Conservation (phyloP, 2,797 vertebrate species). For the Spinus pinus region DNA sequence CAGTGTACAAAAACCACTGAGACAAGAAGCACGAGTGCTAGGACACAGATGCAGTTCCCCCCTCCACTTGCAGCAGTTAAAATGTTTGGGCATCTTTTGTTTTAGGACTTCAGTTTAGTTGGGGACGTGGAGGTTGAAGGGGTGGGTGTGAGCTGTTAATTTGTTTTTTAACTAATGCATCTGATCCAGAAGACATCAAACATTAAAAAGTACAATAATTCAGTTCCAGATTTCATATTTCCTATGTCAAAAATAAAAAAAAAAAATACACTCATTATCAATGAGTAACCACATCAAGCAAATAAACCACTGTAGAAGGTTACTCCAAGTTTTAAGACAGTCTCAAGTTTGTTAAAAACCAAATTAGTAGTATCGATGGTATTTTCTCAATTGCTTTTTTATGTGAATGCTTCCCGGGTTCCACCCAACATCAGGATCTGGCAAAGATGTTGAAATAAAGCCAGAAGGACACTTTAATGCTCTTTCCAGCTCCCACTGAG, state of each 20-base stretch:
- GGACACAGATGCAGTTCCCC: not conserved
- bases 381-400: constrained; percentile 50
- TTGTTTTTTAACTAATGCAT: not conserved
- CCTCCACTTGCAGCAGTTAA: not conserved
- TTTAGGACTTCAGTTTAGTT: not conserved
- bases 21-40: not conserved
- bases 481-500: constrained; percentile 35
- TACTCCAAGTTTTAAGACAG: not conserved
- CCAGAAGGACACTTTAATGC: constrained; percentile 27
- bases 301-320: not conserved
- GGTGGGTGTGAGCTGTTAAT: not conserved
- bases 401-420: constrained; percentile 8
- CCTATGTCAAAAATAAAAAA: not conserved
- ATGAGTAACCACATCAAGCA: not conserved
- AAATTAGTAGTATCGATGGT: constrained; percentile 1
- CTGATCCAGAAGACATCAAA: not conserved
- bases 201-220: not conserved
- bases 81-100: not conserved
- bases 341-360: not conserved
- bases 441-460: constrained; percentile 10
- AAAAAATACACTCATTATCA: not conserved
- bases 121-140: not conserved
- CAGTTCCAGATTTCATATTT: not conserved
- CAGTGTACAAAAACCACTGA: not conserved
- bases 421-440: constrained; percentile 31